Base-by-base conservation (phyloP, 2,888 invertebrate species). In the Allacma fusca region DNA sequence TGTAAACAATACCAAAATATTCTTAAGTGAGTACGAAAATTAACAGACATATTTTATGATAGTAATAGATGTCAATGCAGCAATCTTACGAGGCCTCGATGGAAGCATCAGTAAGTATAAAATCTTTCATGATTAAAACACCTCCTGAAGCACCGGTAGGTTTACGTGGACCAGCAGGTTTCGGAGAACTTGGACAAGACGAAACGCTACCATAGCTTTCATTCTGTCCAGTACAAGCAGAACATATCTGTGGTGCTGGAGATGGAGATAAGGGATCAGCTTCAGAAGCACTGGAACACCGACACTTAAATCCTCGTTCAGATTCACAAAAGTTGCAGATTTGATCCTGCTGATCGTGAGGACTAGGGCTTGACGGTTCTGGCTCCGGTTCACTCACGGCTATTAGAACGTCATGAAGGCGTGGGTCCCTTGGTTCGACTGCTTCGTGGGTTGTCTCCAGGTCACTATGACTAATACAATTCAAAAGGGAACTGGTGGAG, bases 71-170 rank as follows among this genome's bases (percentile, higher is more conserved):
- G n/a, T 19, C 50, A 50, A 50, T 50, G 50, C 50, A 16, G 50
- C 65, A n/a, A 67, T 86, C 86, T 86, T 85, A 87, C 87, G 87
- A 87, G 43, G 87, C 87, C 85, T 87, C 87, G 40, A 87, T 84
- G 64, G 85, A 86, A 40, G 86, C 85, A 76, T 86, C 86, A 75
- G 85, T 85, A 23, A 87, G 82, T 59, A 87, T 85, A 69, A 87
- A 85, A 79, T 87, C 86, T 79, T 86, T 86, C 83, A 87, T 86
- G 71, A 85, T 84, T 75, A 85, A 79, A 19, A 86, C 80, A 77
- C 87, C 78, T 59, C 79, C 76, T 9, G 80, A 75, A 16, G 44
- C 75, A 73, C 62, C 57, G 70, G 23, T 34, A 19, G 75, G 21
- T 75, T 16, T 40, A 19, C 68, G 43, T 67, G 26, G 5, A 16